A percentile compares a stretch with the other conserved stretches of the same genome.
Evolutionary conservation across 2,113 vertebrate genomes (phyloP).

Genomic region (Centropristis striata): DNA sequence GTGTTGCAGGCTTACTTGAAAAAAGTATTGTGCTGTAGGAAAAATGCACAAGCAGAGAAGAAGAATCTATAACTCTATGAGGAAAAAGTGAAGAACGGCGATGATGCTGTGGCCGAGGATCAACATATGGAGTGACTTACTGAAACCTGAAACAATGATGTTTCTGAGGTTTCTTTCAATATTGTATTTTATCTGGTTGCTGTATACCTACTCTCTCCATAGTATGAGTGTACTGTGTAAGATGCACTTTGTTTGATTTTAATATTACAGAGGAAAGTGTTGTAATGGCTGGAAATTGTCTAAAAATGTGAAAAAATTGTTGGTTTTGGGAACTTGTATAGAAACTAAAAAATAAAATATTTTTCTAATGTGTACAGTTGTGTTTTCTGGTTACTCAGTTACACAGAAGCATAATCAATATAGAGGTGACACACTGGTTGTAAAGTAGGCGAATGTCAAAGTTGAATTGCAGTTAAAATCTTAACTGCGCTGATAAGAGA

Average conservation of each 20-base stretch:
- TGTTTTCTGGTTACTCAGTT: background rate
- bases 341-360: constrained; percentile 45
- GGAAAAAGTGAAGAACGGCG: background rate
- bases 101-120: constrained; percentile 4
- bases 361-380: constrained; percentile 18
- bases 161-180: background rate
- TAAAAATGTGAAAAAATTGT: constrained; percentile 56
- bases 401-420: background rate
- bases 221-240: constrained; percentile 1
- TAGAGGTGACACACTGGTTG: background rate
- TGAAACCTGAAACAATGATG: background rate
- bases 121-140: background rate
- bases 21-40: background rate
- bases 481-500: background rate
- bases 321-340: constrained; percentile 9
- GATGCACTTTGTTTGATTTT: constrained; percentile 43
- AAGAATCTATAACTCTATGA: background rate
- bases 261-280: background rate
- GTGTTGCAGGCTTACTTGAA: constrained; percentile 58
- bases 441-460: too few relatives aligned
- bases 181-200: constrained; percentile 18
- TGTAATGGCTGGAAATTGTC: constrained; percentile 32
- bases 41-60: constrained; percentile 3
- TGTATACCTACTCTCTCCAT: constrained; percentile 10
- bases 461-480: background rate